phyloP scores from a whole-genome alignment of 2,888 invertebrate species.

The Ferrisia virgata region DNA sequence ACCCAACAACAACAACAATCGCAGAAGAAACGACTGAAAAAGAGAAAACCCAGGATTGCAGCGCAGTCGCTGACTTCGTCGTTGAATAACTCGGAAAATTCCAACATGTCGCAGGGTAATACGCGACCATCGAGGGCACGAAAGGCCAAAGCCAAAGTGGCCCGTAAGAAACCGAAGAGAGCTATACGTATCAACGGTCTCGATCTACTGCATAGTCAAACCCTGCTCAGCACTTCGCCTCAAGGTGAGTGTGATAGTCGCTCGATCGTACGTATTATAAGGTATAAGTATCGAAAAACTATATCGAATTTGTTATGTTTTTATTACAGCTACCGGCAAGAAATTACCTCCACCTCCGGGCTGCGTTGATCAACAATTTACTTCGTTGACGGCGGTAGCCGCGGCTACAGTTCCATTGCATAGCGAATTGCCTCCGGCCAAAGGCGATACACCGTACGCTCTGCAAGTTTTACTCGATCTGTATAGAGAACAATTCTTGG shows the following conservation, averaged over 20 bases:
- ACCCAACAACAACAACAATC: neutral
- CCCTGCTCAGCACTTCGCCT: slow-evolving; percentile 77
- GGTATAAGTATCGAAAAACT: no score
- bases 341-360: slow-evolving; percentile 84
- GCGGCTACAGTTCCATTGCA: slow-evolving; percentile 61
- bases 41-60: neutral
- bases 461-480: slow-evolving; percentile 82
- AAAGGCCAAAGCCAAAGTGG: neutral
- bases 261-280: no score
- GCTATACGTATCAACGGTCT: slow-evolving; percentile 77
- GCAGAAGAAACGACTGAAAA: slow-evolving; percentile 11
- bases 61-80: neutral
- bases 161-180: slow-evolving; percentile 60
- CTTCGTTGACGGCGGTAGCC: slow-evolving; percentile 68
- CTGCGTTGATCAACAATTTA: slow-evolving; percentile 85
- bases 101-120: slow-evolving; percentile 37
- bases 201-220: slow-evolving; percentile 84
- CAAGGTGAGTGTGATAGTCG: slow-evolving; percentile 47
- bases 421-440: slow-evolving; percentile 74
- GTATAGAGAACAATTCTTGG: slow-evolving; percentile 80
- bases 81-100: slow-evolving; percentile 24
- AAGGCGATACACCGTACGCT: slow-evolving; percentile 76
- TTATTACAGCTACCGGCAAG: slow-evolving; percentile 59
- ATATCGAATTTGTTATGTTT: no score
- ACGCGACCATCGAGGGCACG: slow-evolving; percentile 50